Evolutionary conservation across 1,140 invertebrate genomes (phyloP), one percentile per base, ranked within the genome.

Genomic region (Danaus melanippus): DNA sequence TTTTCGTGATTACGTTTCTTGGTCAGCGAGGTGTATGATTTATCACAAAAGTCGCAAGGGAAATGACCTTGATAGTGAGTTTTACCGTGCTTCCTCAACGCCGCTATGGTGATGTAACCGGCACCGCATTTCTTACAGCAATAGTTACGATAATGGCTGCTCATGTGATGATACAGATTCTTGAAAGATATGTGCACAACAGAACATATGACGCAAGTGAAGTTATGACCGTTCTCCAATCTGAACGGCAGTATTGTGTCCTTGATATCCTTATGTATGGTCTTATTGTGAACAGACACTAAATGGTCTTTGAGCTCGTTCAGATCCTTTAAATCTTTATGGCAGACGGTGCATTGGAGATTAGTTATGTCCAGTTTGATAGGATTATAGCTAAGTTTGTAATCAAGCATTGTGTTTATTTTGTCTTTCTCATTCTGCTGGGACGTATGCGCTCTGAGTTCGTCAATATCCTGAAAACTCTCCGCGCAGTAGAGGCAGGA

Each of bases 161-260:
- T 86, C 84, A 86, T 86, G 21, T 86, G 84, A 44, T 79, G 80
- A 17, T 84, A 84, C 0, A 86, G 57, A 55, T 82, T 86, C 58
- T 86, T 86, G 50, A 86, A 86, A 0, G 84, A 83, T 32, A 84
- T 74, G 49, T 84, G 80, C 0, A 79, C 74, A 0, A 84, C 74
- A 0, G 79, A 81, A 56, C 84, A 86, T 7, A 86, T 55, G 7
- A 84, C 80, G 42, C 81, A 86, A 0, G 70, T 75, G 54, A 81
- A 86, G 40, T 79, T 86, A 10, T 74, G 66, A 0, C 81, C 81
- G 48, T 77, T 64, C 39, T 80, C 76, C 17, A 86, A 63, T 15
- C 81, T 66, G 41, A 86, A 86, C 0, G 84, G 84, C 2, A 86
- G 56, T 8, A 86, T 86, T 2, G 84, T 84, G 49, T 86, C 84